Evolutionary conservation across 2,888 invertebrate genomes (phyloP), one percentile per base, ranked within the genome.

Genomic region (Nephrotoma appendiculata): DNA sequence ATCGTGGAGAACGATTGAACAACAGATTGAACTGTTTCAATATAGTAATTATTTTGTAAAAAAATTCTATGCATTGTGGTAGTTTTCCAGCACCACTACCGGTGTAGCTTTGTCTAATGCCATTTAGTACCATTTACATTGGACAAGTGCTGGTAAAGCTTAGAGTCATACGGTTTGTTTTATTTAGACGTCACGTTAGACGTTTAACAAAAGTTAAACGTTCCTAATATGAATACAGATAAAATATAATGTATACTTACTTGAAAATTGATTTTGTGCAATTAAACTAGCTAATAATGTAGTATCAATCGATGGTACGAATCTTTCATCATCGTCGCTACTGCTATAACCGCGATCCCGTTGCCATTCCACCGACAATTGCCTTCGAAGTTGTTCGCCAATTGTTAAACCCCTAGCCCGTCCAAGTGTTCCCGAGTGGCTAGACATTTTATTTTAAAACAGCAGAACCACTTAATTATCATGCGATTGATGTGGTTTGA

Each of bases 201-300:
- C n/a, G n/a, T n/a, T n/a, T n/a, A n/a, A n/a, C n/a, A n/a, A n/a
- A n/a, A n/a, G n/a, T n/a, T n/a, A 44, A 2, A 31, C 31, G 31
- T 2, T 31, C 2, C 31, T 31, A 2, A 3, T 31, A 86, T 52
- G 92, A 31, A 31, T 31, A 31, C 0, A 31, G 31, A 31, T 31
- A 31, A 31, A 31, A 31, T 31, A 31, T 31, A 2, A 3, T 31
- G 31, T 71, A n/a, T n/a, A 71, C 92, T 93, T 89, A 93, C 93
- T 92, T 89, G 93, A 93, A 90, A 93, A 92, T 91, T 93, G 93
- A 89, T 93, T 93, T 90, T 93, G 93, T 87, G 93, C 92, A 88
- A 93, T 90, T 87, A 93, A 90, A 88, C 93, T 93, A 48, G 93
- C 93, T 89, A 93, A 91, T 88, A 93, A 92, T 89, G 93, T 93